phyloP scores from a whole-genome alignment of 1,140 invertebrate genomes.

The Philaenus spumarius region DNA sequence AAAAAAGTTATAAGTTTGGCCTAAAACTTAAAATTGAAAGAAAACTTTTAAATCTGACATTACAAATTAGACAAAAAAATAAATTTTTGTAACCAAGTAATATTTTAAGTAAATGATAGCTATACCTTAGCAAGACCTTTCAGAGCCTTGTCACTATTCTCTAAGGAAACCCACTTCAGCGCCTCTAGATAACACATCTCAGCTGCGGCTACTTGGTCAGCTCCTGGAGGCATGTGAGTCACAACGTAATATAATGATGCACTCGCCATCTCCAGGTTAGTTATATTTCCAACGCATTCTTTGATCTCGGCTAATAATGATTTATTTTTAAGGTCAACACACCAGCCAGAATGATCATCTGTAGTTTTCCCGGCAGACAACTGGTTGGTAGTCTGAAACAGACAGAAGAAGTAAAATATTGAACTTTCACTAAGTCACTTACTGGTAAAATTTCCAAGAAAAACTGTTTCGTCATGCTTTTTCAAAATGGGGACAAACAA shows the following conservation, averaged over 20 bases:
- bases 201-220: conserved; percentile 40
- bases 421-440: too few relatives aligned
- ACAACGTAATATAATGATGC: conserved; percentile 40
- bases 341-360: conserved; percentile 30
- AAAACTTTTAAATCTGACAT: too few relatives aligned
- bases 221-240: conserved; percentile 36
- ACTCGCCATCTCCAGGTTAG: conserved; percentile 32
- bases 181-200: conserved; percentile 37
- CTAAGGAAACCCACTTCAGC: conserved; percentile 21
- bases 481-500: too few relatives aligned
- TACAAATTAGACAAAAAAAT: too few relatives aligned
- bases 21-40: too few relatives aligned
- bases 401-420: too few relatives aligned
- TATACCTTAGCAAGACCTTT: conserved; percentile 26
- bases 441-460: too few relatives aligned
- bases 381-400: background rate
- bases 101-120: too few relatives aligned
- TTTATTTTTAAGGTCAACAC: conserved; percentile 31
- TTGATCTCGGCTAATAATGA: conserved; percentile 38
- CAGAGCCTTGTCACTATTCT: conserved; percentile 25
- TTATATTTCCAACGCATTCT: conserved; percentile 37
- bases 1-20: too few relatives aligned
- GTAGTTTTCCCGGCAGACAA: background rate
- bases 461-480: too few relatives aligned
- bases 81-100: too few relatives aligned